Evolutionary conservation across 2,113 vertebrate species (phyloP), one percentile per base, ranked within the genome.

Genomic region (Ptyas mucosa): DNA sequence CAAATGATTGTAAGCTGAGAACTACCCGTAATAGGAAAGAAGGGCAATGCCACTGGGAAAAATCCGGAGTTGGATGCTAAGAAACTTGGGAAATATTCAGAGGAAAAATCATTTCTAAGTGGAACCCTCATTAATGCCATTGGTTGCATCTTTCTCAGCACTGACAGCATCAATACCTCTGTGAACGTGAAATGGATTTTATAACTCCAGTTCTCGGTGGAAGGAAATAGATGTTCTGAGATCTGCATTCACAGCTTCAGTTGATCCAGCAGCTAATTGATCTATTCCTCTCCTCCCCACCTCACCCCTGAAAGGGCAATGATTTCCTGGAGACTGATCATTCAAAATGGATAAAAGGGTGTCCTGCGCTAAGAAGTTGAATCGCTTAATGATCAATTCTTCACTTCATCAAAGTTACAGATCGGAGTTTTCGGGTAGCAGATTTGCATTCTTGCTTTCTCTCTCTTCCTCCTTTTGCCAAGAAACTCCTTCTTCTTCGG

Each of bases 311-410:
- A 95, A 61, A 93, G 11, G 18, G 15, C 23, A 85, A 93, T 92
- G 94, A 90, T 88, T 52, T 92, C 49, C 55, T 21, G 94, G n/a
- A 90, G 95, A 86, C 92, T 81, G 55, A 21, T 95, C 91, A 87
- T 81, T 52, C 54, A 49, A 46, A 2, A 23, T 95, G 12, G 23
- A 85, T 92, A 93, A 93, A 96, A 51, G 7, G 9, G 88, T 26
- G 15, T 34, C 24, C 49, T 5, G 5, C 34, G 6, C 20, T 90
- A 81, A 89, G 93, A 89, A 93, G 26, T 39, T 61, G 69, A 87
- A 90, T 85, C 7, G 4, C 88, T 90, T 86, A 89, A 24, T 86
- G 23, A 91, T 89, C 87, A 58, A 18, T 43, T 95, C 90, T 89
- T 90, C 0, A 81, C 53, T 87, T 94, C 93, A 4, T n/a, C 20